Base-by-base conservation (phyloP, 2,113 vertebrate genomes). In the Myrmecophaga tridactyla region DNA sequence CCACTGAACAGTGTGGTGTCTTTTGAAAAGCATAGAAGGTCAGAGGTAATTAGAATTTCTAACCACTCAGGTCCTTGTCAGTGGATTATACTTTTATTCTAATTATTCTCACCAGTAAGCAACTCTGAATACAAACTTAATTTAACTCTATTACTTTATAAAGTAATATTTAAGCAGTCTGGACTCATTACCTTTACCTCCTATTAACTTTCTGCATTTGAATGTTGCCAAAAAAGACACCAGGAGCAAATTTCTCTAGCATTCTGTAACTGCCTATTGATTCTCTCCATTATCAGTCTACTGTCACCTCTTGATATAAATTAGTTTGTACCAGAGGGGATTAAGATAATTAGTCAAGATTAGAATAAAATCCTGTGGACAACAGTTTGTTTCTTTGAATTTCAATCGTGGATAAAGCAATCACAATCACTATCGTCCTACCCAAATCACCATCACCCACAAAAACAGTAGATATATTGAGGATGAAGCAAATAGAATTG, bases 81-180 rank as follows among this genome's bases (percentile, higher is more conserved):
- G 23, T 21, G 34, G 29, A 78, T 89, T 90, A n/a, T 69, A 36
- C 51, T 83, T 83, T 82, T 80, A 73, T 46, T 70, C 6, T 75
- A 87, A 80, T 51, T 69, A 60, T 12, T 62, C 17, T 96, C 67
- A 46, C 21, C 34, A 78, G n/a, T 58, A 86, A 62, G 4, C 27
- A 73, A 20, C 14, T 69, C 9, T 80, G 34, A 86, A 69, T 78
- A 73, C 29, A 62, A 81, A 73, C 78, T 12, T 75, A 86, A 94
- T 87, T 95, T 78, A 46, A 73, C 9, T 73, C 39, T 78, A 73
- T 96, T 73, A 60, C 84, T 94, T 96, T 78, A 48, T 69, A 77
- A 94, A 77, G 11, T 75, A 77, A 93, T 56, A 51, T 5, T 43
- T 65, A 92, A 69, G 31, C 70, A 75, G 39, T 90, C 31, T 86